Percentiles rank a stretch among this genome's conserved stretches.
phyloP scores from a whole-genome alignment of 2,113 vertebrate genomes.

The Sylvietta virens region DNA sequence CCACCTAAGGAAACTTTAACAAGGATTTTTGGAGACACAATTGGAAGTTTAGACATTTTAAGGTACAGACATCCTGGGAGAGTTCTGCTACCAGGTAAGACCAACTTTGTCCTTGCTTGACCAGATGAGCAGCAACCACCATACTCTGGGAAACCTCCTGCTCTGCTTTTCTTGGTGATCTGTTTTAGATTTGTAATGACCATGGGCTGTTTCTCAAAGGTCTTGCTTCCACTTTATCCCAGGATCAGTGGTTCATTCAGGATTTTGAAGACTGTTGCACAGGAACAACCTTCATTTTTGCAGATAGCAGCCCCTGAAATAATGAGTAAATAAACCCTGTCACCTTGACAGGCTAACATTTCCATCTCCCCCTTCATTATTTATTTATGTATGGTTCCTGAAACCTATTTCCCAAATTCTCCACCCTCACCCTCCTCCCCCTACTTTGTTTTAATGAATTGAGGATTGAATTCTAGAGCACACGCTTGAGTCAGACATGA shows the following conservation, averaged over 20 bases:
- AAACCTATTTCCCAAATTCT: slow-evolving; percentile 46
- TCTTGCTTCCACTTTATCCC: neutral
- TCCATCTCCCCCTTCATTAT: neutral
- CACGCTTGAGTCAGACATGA: slow-evolving; percentile 18
- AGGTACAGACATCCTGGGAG: neutral
- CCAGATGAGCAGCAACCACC: neutral
- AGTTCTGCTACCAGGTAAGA: neutral
- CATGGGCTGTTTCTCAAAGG: neutral
- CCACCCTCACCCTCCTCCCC: neutral
- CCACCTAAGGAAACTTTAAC: neutral
- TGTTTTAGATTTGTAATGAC: neutral
- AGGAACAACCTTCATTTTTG: neutral
- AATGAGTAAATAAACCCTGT: neutral
- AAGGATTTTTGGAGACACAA: neutral
- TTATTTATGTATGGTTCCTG: slow-evolving; percentile 28
- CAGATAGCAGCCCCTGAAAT: neutral
- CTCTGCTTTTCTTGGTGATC: neutral
- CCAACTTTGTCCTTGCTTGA: neutral
- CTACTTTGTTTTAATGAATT: slow-evolving; percentile 41
- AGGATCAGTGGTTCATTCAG: neutral
- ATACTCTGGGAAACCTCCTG: neutral
- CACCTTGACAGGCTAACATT: slow-evolving; percentile 2
- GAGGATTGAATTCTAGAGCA: slow-evolving; percentile 35
- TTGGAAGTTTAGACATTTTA: neutral
- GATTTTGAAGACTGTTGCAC: neutral